A percentile compares a stretch with the other conserved stretches of the same genome.
These are phyloP conservation scores for Ciconia boyciana DNA, from an alignment of 2,113 vertebrate genomes.

Conservation along the genomic window DNA sequence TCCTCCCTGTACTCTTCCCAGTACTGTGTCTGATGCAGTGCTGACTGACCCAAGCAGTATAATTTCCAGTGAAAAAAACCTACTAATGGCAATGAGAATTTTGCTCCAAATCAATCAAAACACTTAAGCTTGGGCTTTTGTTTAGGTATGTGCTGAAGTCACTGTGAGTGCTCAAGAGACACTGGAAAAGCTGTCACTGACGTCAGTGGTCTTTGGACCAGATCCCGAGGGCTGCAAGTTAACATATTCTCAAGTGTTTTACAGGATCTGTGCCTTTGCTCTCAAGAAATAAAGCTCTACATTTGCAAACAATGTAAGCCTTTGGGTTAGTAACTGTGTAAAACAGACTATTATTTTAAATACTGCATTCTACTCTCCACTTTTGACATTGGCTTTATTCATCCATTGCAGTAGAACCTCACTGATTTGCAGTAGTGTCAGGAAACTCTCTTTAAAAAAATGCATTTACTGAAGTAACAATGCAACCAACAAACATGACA, in stretches of 20 bases:
- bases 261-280: neutral
- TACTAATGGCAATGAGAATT: neutral
- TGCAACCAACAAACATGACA: conserved; percentile 10
- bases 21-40: neutral
- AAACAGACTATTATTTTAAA: neutral
- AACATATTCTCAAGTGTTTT: neutral
- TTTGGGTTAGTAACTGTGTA: neutral
- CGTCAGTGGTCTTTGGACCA: neutral
- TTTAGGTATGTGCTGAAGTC: neutral
- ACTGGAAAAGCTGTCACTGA: neutral
- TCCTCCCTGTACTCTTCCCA: neutral
- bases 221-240: neutral
- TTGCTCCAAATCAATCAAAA: neutral
- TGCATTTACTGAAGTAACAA: conserved; percentile 23
- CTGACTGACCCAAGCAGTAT: neutral
- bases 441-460: conserved; percentile 25
- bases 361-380: conserved; percentile 33
- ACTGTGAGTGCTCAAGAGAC: neutral
- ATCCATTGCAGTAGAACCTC: conserved; percentile 61
- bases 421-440: conserved; percentile 39
- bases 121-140: neutral
- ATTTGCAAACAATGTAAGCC: neutral
- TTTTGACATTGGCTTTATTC: conserved; percentile 37
- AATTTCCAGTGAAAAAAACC: neutral
- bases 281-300: neutral